These are phyloP conservation scores for Phrixothrix hirtus DNA, from an alignment of 2,888 invertebrate genomes.

Conservation along the genomic window DNA sequence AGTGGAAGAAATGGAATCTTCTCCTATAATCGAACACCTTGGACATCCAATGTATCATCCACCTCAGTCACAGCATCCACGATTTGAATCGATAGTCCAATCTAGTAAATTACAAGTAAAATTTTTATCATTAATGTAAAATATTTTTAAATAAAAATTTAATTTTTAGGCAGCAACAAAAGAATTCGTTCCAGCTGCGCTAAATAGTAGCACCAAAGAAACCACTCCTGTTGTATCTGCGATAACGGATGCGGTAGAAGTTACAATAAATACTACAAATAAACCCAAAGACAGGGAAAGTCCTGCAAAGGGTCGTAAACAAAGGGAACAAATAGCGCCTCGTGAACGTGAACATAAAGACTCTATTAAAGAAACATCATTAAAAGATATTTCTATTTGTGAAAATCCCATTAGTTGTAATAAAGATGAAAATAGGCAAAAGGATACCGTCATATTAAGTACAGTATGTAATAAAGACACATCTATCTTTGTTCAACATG, in stretches of 20 bases:
- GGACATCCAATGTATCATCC: constrained; percentile 19
- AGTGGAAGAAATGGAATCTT: constrained; percentile 27
- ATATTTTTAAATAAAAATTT: too few relatives aligned
- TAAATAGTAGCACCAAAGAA: constrained; percentile 49
- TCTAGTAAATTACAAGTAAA: constrained; percentile 54
- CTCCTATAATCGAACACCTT: constrained; percentile 25
- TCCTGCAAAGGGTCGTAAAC: constrained; percentile 51
- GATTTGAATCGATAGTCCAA: constrained; percentile 47
- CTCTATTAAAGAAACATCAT: constrained; percentile 21
- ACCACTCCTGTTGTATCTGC: constrained; percentile 71
- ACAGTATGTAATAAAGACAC: constrained; percentile 16
- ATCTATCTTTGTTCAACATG: constrained; percentile 7
- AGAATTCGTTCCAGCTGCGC: constrained; percentile 50
- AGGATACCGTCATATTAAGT: constrained; percentile 15
- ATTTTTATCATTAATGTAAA: too few relatives aligned
- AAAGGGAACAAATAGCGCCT: constrained; percentile 32
- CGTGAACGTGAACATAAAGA: constrained; percentile 35
- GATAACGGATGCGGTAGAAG: constrained; percentile 69
- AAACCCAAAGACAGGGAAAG: constrained; percentile 53
- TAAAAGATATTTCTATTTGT: constrained; percentile 14
- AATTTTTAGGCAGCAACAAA: constrained; percentile 49
- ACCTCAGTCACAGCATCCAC: constrained; percentile 25
- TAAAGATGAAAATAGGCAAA: constrained; percentile 24
- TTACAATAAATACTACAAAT: constrained; percentile 59
- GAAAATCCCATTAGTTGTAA: constrained; percentile 25